Evolutionary conservation across 1,140 invertebrate species (phyloP), one percentile per base, ranked within the genome.

Genomic region (Drosophila orosa): DNA sequence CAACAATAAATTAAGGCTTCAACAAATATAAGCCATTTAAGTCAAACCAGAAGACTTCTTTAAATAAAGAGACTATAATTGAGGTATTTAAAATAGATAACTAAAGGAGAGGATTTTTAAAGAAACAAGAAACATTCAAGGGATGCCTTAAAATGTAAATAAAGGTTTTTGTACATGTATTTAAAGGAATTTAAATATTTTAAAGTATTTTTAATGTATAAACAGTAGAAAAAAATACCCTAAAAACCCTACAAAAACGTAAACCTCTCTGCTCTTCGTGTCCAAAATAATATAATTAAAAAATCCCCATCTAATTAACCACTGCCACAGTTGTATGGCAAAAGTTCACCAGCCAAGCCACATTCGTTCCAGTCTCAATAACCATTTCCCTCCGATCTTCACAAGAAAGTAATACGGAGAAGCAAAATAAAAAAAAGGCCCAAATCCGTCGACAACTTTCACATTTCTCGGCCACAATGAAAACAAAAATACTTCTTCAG

Each of bases 371-470:
- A 76, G 47, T 76, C 73, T 63, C 47, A 69, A 69, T 69, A 67
- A 19, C 39, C 63, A 65, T 39, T 66, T 66, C 12, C 48, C 27
- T 13, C 17, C 29, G 61, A 68, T 68, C 61, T 66, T 68, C 65
- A 25, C 60, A 67, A 67, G 65, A 67, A 65, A 67, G 35, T 50
- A 39, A 57, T 55, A 33, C 19, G 33, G 47, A 40, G 24, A 48
- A 40, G 39, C n/a, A n/a, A n/a, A n/a, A 29, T 1, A 17, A 62
- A 60, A 66, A 75, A 40, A 24, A 54, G 31, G 50, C 31, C 40
- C 48, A 44, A 69, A 55, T 48, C 48, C 61, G 48, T 75, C 74
- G 42, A 75, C 40, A 78, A 78, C 75, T 78, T 78, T 78, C 75
- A 78, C 75, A 78, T 78, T 78, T 74, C 31, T 45, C 25, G 59